Conservation (phyloP, 2,113 vertebrate genomes). For the Sprattus sprattus region DNA sequence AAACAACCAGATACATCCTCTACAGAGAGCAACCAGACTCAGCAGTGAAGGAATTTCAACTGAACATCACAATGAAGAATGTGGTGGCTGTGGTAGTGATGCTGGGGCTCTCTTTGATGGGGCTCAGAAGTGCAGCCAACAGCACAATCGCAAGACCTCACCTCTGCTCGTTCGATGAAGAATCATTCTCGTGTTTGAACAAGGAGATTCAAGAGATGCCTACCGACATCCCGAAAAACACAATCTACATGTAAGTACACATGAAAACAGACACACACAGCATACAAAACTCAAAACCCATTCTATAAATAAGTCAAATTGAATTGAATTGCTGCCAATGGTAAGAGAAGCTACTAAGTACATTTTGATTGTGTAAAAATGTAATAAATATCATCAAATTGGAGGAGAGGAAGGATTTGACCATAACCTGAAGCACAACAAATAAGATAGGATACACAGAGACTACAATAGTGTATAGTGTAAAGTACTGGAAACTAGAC, state of each 20-base stretch:
- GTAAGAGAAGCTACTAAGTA: too few species aligned
- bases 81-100: conserved; percentile 28
- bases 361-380: too few species aligned
- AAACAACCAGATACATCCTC: not conserved
- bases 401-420: not conserved
- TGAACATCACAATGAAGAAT: conserved; percentile 25
- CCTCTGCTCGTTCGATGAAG: conserved; percentile 29
- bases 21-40: not conserved
- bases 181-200: conserved; percentile 38
- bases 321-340: not conserved
- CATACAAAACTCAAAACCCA: not conserved
- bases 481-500: not conserved
- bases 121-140: not conserved
- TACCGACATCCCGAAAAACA: conserved; percentile 54
- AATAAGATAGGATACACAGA: not conserved
- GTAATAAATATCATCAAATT: not conserved
- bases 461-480: too few species aligned
- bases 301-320: not conserved
- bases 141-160: conserved; percentile 27
- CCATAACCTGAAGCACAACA: not conserved
- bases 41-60: not conserved
- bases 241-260: conserved; percentile 65
- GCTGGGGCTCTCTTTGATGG: conserved; percentile 17
- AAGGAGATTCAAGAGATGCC: conserved; percentile 49
- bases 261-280: not conserved